Conservation (phyloP, 1,140 invertebrate genomes). For the Gyrodactylus salaris region DNA sequence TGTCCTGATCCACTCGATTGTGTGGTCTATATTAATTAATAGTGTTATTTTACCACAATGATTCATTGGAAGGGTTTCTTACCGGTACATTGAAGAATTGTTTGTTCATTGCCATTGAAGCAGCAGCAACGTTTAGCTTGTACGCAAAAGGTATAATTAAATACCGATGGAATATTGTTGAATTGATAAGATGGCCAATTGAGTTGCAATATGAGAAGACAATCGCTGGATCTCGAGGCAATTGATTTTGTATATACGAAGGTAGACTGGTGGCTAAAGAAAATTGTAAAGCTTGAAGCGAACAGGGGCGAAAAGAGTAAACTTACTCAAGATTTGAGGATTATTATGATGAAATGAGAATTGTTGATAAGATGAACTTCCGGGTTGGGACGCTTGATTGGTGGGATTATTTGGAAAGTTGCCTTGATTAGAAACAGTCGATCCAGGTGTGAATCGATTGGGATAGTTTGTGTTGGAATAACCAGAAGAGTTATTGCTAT, state of each 20-base stretch:
- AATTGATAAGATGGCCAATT: background rate
- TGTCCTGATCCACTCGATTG: background rate
- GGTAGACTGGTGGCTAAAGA: background rate
- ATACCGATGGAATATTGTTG: background rate
- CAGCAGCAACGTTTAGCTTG: background rate
- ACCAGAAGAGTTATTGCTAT: background rate
- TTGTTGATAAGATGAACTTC: background rate
- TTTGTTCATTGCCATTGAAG: background rate
- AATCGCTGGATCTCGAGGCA: background rate
- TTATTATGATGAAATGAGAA: background rate
- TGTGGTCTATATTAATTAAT: no score
- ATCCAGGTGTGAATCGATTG: background rate
- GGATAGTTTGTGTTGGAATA: background rate
- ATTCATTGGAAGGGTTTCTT: no score
- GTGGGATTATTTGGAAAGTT: no score
- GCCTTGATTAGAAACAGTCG: background rate
- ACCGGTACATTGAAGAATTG: background rate
- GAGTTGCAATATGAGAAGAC: background rate
- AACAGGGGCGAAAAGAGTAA: no score
- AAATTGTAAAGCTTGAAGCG: no score
- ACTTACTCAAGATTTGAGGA: no score
- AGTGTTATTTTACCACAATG: no score
- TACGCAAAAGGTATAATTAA: background rate
- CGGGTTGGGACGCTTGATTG: no score
- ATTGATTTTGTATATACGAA: background rate